Evolutionary conservation across 2,888 invertebrate genomes (phyloP).

Genomic region (Lepidonotus clava): DNA sequence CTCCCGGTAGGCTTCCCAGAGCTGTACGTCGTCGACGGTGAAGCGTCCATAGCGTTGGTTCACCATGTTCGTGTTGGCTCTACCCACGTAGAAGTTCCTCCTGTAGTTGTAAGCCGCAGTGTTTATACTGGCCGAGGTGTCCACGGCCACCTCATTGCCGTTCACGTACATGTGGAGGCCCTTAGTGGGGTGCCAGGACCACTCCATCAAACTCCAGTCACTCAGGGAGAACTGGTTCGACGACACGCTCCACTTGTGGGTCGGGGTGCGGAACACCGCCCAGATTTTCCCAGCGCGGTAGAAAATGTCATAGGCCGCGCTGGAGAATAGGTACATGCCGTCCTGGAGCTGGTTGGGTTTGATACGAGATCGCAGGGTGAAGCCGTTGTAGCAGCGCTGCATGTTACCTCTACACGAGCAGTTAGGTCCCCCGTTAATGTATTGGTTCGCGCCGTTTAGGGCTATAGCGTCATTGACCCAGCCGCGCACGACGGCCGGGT

Average conservation of each 20-base stretch:
- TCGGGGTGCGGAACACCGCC: slow-evolving; percentile 71
- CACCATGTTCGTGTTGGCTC: neutral
- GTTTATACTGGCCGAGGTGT: neutral
- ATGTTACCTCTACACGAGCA: slow-evolving; percentile 75
- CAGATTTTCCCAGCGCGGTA: slow-evolving; percentile 73
- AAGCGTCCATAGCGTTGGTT: slow-evolving; percentile 66
- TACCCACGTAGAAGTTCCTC: slow-evolving; percentile 41
- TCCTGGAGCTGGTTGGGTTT: slow-evolving; percentile 70
- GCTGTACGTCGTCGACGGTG: slow-evolving; percentile 76
- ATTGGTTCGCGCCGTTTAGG: slow-evolving; percentile 74
- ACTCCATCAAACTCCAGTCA: slow-evolving; percentile 73
- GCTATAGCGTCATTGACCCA: slow-evolving; percentile 62
- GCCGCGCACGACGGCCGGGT: slow-evolving; percentile 57
- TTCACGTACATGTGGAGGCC: slow-evolving; percentile 75
- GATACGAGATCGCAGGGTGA: slow-evolving; percentile 72
- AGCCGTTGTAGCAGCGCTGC: slow-evolving; percentile 75
- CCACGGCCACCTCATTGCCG: slow-evolving; percentile 64
- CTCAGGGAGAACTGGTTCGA: slow-evolving; percentile 65
- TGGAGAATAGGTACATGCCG: slow-evolving; percentile 76
- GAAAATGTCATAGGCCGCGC: slow-evolving; percentile 74
- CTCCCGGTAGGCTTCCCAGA: slow-evolving; percentile 73
- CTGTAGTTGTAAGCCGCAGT: neutral
- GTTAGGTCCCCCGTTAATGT: slow-evolving; percentile 74
- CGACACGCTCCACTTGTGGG: slow-evolving; percentile 67
- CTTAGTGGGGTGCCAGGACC: slow-evolving; percentile 76